These are phyloP conservation scores for Nymphalis urticae DNA, from an alignment of 2,888 invertebrate genomes.

Conservation along the genomic window DNA sequence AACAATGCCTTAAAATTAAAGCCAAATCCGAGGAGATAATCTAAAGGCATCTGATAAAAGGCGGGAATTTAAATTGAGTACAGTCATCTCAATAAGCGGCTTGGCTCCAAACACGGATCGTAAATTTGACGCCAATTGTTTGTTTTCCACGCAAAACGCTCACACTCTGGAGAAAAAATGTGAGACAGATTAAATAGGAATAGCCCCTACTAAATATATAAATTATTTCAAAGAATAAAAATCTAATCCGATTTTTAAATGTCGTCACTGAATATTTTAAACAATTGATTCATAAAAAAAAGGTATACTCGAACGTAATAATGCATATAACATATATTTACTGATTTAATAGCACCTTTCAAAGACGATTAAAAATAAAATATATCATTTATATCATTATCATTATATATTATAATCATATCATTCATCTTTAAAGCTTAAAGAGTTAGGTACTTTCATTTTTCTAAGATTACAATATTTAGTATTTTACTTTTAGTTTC, in stretches of 20 bases:
- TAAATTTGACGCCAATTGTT: slow-evolving; percentile 74
- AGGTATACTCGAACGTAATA: too few relatives aligned
- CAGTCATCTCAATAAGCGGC: slow-evolving; percentile 73
- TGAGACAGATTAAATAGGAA: slow-evolving; percentile 31
- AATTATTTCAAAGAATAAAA: not conserved
- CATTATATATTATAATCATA: too few relatives aligned
- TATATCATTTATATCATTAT: too few relatives aligned
- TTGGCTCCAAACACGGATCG: slow-evolving; percentile 68
- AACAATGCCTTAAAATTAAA: slow-evolving; percentile 32
- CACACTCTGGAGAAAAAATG: slow-evolving; percentile 50
- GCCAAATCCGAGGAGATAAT: slow-evolving; percentile 30
- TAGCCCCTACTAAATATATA: not conserved
- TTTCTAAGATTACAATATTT: too few relatives aligned
- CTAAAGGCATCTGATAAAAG: slow-evolving; percentile 27
- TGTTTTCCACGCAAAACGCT: slow-evolving; percentile 67
- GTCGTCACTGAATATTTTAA: too few relatives aligned
- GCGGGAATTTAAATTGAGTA: slow-evolving; percentile 61
- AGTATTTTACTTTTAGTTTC: too few relatives aligned
- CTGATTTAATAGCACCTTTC: too few relatives aligned
- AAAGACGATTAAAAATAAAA: too few relatives aligned
- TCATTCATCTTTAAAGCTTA: too few relatives aligned
- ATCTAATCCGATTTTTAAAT: not conserved
- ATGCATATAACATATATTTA: too few relatives aligned
- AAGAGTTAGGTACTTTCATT: too few relatives aligned
- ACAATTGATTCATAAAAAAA: too few relatives aligned